phyloP scores from a whole-genome alignment of 2,888 invertebrate species.

The Philonicus albiceps region DNA sequence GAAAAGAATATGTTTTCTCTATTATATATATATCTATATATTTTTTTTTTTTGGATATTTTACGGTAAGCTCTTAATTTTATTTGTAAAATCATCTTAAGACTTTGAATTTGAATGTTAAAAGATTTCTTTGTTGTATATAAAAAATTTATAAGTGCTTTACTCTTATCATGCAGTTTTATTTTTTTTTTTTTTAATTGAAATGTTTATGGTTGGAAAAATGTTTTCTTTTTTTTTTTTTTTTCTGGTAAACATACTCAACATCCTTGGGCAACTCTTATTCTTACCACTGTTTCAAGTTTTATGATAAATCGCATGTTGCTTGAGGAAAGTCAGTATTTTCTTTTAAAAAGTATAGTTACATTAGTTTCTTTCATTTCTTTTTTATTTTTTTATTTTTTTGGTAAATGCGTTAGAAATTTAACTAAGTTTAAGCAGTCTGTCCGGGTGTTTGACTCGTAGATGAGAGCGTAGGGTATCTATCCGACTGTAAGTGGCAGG shows the following conservation, averaged over 20 bases:
- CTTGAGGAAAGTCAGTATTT: constrained; percentile 39
- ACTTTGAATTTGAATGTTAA: constrained; percentile 27
- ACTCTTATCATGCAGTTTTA: not conserved
- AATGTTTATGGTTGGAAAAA: constrained; percentile 9
- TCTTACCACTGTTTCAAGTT: not conserved
- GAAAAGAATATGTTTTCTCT: not conserved
- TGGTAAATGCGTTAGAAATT: constrained; percentile 37
- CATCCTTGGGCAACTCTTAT: constrained; percentile 27
- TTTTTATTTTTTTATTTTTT: not conserved
- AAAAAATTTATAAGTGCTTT: constrained; percentile 8
- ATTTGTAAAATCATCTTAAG: constrained; percentile 22
- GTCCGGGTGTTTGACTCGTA: constrained; percentile 76
- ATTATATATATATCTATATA: not conserved
- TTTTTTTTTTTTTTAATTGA: not conserved
- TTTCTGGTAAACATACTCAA: constrained; percentile 22
- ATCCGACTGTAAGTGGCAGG: constrained; percentile 87
- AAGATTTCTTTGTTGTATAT: constrained; percentile 2
- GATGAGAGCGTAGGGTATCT: constrained; percentile 83
- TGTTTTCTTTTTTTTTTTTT: not conserved
- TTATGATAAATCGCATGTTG: not conserved
- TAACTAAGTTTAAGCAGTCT: constrained; percentile 60
- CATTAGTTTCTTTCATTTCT: constrained; percentile 43
- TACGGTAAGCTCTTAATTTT: constrained; percentile 12
- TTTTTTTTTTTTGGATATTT: not conserved
- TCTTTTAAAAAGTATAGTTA: constrained; percentile 45